These are phyloP conservation scores for Mycetomoellerius zeteki DNA, from an alignment of 1,140 invertebrate species.

Conservation along the genomic window DNA sequence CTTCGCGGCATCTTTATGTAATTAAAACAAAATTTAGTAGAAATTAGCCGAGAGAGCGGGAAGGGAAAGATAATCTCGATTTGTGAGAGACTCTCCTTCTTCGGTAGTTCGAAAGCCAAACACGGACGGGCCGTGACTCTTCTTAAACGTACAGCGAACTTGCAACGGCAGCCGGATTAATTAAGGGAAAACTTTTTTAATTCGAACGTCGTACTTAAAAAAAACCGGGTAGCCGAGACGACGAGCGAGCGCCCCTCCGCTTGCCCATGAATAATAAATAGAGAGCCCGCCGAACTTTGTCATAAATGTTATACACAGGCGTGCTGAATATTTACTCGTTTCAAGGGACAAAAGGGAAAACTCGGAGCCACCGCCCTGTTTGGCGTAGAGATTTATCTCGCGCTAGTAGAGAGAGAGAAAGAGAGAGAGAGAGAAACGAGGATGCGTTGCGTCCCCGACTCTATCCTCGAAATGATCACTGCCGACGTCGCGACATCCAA, in stretches of 20 bases:
- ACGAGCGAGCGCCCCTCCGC: conserved; percentile 7
- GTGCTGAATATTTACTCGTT: conserved; percentile 76
- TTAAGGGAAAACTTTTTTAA: conserved; percentile 79
- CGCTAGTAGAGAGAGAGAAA: conserved; percentile 21
- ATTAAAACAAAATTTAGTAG: conserved; percentile 55
- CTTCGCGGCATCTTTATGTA: conserved; percentile 61
- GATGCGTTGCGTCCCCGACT: conserved; percentile 22
- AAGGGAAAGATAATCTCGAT: conserved; percentile 51
- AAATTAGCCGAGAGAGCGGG: conserved; percentile 36
- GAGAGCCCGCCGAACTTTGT: conserved; percentile 73
- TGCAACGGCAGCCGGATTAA: conserved; percentile 70
- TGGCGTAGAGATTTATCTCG: conserved; percentile 69
- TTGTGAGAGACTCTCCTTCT: conserved; percentile 2
- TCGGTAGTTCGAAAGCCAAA: conserved; percentile 47
- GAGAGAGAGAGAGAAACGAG: conserved; percentile 18
- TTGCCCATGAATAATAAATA: conserved; percentile 77
- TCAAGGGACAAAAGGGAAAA: conserved; percentile 60
- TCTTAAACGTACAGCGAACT: conserved; percentile 50
- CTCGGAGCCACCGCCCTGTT: not conserved
- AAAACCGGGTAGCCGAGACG: conserved; percentile 48
- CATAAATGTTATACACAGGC: conserved; percentile 77
- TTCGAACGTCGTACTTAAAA: conserved; percentile 64
- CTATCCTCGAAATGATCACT: conserved; percentile 46
- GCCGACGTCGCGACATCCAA: conserved; percentile 50
- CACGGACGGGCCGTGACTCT: conserved; percentile 35